Evolutionary conservation across 2,113 vertebrate species (phyloP), one percentile per base, ranked within the genome.

Genomic region (Nansenia antarctica): DNA sequence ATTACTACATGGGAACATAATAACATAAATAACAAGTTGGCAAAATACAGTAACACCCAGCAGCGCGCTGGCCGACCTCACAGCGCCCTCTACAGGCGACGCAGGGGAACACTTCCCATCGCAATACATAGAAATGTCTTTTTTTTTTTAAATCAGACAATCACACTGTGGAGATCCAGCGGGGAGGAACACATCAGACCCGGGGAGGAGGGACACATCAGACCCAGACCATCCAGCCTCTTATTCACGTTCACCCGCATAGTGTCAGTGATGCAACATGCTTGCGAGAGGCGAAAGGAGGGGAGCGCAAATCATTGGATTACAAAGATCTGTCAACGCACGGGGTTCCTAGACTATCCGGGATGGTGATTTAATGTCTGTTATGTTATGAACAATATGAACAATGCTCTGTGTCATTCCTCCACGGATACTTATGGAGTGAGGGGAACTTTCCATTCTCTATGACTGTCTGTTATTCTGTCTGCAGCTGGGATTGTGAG

Each of bases 11-110:
- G n/a, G n/a, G n/a, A n/a, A n/a, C n/a, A n/a, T n/a, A n/a, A n/a
- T n/a, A n/a, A n/a, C n/a, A n/a, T n/a, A n/a, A n/a, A n/a, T n/a
- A n/a, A n/a, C n/a, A n/a, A n/a, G n/a, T n/a, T n/a, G n/a, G n/a
- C n/a, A n/a, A n/a, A n/a, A n/a, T n/a, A n/a, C n/a, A n/a, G n/a
- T n/a, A n/a, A n/a, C n/a, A n/a, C n/a, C n/a, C n/a, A n/a, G n/a
- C n/a, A 55, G 53, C 26, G 12, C 20, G 70, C 78, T 85, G 2
- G n/a, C 77, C 87, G 74, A 82, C 85, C 57, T 69, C 84, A 83
- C 84, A 82, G 87, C 90, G 85, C 90, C 89, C 89, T 89, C 90
- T 90, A 86, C 87, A 87, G 88, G 80, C 60, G 45, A 74, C 49
- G 77, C 66, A 35, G 70, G n/a, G 65, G 81, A 63, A 84, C 67